These are phyloP conservation scores for Dasypus novemcinctus DNA, from an alignment of 2,113 vertebrate species.

Conservation along the genomic window DNA sequence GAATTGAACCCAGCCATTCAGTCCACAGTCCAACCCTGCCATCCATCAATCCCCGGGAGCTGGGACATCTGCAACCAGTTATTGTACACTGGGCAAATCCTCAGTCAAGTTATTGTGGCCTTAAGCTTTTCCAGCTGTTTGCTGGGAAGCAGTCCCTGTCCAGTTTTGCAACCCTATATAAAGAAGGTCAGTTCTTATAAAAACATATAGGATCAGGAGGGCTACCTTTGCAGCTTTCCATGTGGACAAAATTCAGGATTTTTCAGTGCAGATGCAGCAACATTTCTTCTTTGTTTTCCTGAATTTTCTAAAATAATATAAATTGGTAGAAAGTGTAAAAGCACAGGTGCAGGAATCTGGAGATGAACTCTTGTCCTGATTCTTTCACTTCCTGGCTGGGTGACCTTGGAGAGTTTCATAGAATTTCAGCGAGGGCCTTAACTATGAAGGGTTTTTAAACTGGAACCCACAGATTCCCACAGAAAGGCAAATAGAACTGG, in stretches of 20 bases:
- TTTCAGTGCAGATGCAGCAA: not conserved
- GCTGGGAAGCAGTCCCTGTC: conserved; percentile 22
- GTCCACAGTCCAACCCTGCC: not conserved
- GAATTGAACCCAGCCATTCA: not conserved
- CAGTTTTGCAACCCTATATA: conserved; percentile 11
- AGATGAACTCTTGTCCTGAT: not conserved
- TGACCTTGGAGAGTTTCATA: not conserved
- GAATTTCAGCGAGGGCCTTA: not conserved
- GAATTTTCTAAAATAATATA: conserved; percentile 13
- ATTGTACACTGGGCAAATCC: not conserved
- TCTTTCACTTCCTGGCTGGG: not conserved
- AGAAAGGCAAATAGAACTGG: not conserved
- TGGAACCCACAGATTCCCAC: not conserved
- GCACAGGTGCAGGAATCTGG: not conserved
- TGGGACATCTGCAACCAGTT: conserved; percentile 9
- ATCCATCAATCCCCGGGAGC: not conserved
- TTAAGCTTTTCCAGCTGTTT: conserved; percentile 57
- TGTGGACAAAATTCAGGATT: not conserved
- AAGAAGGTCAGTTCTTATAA: not conserved
- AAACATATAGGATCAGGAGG: not conserved
- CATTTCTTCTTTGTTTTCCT: not conserved
- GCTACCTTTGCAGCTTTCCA: not conserved
- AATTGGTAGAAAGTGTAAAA: not conserved
- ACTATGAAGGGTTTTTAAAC: not conserved
- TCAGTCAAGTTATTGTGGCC: not conserved